Evolutionary conservation across 2,888 invertebrate species (phyloP).

Genomic region (Drosophila buzzatii): DNA sequence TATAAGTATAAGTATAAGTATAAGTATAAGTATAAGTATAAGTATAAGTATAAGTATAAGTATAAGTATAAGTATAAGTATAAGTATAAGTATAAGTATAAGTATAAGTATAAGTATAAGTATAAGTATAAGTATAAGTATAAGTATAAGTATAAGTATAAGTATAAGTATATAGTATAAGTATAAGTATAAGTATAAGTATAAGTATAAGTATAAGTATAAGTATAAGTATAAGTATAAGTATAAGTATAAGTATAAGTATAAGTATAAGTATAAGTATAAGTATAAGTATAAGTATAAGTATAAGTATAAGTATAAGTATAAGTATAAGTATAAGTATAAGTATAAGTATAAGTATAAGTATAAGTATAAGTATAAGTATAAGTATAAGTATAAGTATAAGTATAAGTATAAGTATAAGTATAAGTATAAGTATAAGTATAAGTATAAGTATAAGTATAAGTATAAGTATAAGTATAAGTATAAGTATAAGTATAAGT

Average conservation of each 20-base stretch:
- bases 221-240: slow-evolving; percentile 9
- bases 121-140: slow-evolving; percentile 6
- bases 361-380: background rate
- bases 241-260: slow-evolving; percentile 9
- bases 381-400: slow-evolving; percentile 5
- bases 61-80: slow-evolving; percentile 7
- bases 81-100: slow-evolving; percentile 6
- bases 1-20: slow-evolving; percentile 4
- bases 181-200: background rate
- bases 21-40: slow-evolving; percentile 7
- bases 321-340: background rate
- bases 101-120: slow-evolving; percentile 7
- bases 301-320: slow-evolving; percentile 7
- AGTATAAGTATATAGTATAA: background rate
- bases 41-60: slow-evolving; percentile 7
- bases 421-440: slow-evolving; percentile 9
- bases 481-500: slow-evolving; percentile 13
- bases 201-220: background rate
- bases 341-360: background rate
- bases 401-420: slow-evolving; percentile 12
- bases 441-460: slow-evolving; percentile 15
- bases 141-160: slow-evolving; percentile 2
- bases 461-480: slow-evolving; percentile 15
- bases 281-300: slow-evolving; percentile 8
- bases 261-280: slow-evolving; percentile 9